Evolutionary conservation across 2,888 invertebrate genomes (phyloP).

Genomic region (Drosophila hawaiiensis): DNA sequence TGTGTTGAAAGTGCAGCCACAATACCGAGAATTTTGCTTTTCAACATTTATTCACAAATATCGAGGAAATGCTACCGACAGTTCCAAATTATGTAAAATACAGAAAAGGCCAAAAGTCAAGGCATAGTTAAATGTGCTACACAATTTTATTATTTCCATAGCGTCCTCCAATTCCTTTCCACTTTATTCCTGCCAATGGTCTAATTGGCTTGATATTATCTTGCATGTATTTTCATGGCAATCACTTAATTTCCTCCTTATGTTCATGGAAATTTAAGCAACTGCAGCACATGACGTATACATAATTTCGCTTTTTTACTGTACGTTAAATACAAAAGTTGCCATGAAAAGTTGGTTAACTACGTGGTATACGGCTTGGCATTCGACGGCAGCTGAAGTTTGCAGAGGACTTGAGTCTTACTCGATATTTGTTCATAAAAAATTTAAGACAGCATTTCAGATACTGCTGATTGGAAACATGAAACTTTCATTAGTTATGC

Average conservation of each 20-base stretch:
- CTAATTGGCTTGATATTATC: slow-evolving; percentile 38
- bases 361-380: not conserved
- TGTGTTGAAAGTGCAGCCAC: slow-evolving; percentile 19
- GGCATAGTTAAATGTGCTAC: slow-evolving; percentile 43
- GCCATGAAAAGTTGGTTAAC: slow-evolving; percentile 15
- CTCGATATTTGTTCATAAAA: slow-evolving; percentile 9
- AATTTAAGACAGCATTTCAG: slow-evolving; percentile 1
- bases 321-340: slow-evolving; percentile 1
- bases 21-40: slow-evolving; percentile 6
- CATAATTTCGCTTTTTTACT: slow-evolving; percentile 44
- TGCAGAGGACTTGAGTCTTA: too few species aligned
- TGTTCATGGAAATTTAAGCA: slow-evolving; percentile 2
- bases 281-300: slow-evolving; percentile 49
- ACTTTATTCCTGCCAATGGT: not conserved
- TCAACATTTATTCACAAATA: slow-evolving; percentile 37
- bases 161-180: slow-evolving; percentile 3
- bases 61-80: slow-evolving; percentile 28
- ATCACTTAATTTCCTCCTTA: slow-evolving; percentile 11
- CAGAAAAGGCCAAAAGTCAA: slow-evolving; percentile 49
- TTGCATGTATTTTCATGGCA: slow-evolving; percentile 3
- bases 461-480: not conserved
- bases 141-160: slow-evolving; percentile 10
- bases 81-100: slow-evolving; percentile 27
- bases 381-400: slow-evolving; percentile 1
- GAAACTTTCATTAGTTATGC: not conserved